These are phyloP conservation scores for Manacus vitellinus DNA, from an alignment of 2,113 vertebrate genomes.

Conservation along the genomic window DNA sequence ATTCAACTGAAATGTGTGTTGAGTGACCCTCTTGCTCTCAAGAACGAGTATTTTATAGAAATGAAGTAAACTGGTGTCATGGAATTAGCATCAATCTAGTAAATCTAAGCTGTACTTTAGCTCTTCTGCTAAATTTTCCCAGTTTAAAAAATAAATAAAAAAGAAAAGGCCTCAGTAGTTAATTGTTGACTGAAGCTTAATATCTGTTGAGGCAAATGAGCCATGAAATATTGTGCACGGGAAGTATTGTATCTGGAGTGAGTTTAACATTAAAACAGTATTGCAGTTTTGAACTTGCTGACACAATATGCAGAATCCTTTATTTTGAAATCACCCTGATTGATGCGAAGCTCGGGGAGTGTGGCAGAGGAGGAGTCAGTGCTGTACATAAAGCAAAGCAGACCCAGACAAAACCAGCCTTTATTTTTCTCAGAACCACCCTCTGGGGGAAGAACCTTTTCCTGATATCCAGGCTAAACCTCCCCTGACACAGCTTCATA, in stretches of 20 bases:
- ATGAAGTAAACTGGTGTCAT: not conserved
- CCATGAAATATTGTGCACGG: conserved; percentile 71
- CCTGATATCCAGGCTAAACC: not conserved
- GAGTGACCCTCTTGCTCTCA: not conserved
- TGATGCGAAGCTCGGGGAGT: not conserved
- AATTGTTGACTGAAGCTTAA: conserved; percentile 77
- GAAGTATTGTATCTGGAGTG: conserved; percentile 61
- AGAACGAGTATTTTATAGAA: not conserved
- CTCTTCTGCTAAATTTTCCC: not conserved
- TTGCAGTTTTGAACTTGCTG: conserved; percentile 75
- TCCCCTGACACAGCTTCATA: not conserved
- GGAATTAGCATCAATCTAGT: not conserved
- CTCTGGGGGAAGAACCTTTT: not conserved
- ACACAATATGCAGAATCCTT: conserved; percentile 47
- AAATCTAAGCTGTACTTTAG: not conserved
- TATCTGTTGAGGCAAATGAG: conserved; percentile 78
- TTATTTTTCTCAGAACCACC: not conserved
- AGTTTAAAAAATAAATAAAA: not conserved
- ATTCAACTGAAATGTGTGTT: not conserved
- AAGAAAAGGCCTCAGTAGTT: conserved; percentile 40
- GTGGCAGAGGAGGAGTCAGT: not conserved
- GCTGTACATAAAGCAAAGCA: not conserved
- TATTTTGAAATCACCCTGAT: conserved; percentile 47
- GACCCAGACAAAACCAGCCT: not conserved
- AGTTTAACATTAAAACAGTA: conserved; percentile 69